Percentiles rank a stretch among this genome's conserved stretches.
phyloP scores from a whole-genome alignment of 2,888 invertebrate genomes.

The Diogma glabrata region DNA sequence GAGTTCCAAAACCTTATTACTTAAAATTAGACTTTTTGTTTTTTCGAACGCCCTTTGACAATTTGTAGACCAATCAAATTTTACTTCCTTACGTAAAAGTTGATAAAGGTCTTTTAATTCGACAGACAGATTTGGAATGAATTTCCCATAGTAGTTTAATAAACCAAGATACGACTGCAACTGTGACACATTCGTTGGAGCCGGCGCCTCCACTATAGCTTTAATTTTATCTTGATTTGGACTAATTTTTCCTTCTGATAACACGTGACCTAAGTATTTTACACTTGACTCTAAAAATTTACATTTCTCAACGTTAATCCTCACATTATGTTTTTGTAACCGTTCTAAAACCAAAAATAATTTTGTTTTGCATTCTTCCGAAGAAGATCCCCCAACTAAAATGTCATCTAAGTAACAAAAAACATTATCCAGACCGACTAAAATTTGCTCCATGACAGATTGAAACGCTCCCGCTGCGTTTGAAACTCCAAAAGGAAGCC shows the following conservation, averaged over 20 bases:
- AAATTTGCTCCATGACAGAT: slow-evolving; percentile 14
- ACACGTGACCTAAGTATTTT: slow-evolving; percentile 16
- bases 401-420: slow-evolving; percentile 16
- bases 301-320: slow-evolving; percentile 16
- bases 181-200: slow-evolving; percentile 12
- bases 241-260: slow-evolving; percentile 13
- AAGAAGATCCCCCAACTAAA: slow-evolving; percentile 11
- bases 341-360: slow-evolving; percentile 12
- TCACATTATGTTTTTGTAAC: slow-evolving; percentile 13
- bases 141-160: slow-evolving; percentile 15
- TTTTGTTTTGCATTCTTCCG: slow-evolving; percentile 11
- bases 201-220: slow-evolving; percentile 16
- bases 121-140: slow-evolving; percentile 14
- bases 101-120: not conserved
- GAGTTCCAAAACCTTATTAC: slow-evolving; percentile 1
- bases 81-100: not conserved
- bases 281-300: slow-evolving; percentile 14
- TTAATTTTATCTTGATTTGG: slow-evolving; percentile 15
- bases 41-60: no score
- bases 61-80: not conserved
- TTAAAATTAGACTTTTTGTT: slow-evolving; percentile 11
- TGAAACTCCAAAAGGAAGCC: not conserved
- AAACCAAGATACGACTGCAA: slow-evolving; percentile 16
- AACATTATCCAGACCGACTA: slow-evolving; percentile 5
- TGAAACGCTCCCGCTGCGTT: slow-evolving; percentile 4